A percentile compares a stretch with the other conserved stretches of the same genome.
These are phyloP conservation scores for Tetraodon nigroviridis DNA, from an alignment of 2,113 vertebrate species.

Conservation along the genomic window DNA sequence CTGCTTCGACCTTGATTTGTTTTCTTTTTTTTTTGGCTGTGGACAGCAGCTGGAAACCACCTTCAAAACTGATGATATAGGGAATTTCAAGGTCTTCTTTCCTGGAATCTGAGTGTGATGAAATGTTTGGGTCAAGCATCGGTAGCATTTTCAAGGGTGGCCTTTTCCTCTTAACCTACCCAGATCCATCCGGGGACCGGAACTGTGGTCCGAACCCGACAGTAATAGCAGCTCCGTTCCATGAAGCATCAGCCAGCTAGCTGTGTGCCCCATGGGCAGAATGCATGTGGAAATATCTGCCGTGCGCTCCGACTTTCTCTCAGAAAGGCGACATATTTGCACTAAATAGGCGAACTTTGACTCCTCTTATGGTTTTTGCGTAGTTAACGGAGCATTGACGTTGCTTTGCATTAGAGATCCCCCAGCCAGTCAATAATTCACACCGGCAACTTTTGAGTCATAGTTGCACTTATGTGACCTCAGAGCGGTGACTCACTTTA, in stretches of 20 bases:
- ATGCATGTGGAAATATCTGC: background rate
- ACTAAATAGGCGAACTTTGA: conserved; percentile 3
- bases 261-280: background rate
- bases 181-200: background rate
- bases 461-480: conserved; percentile 41
- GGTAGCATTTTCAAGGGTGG: background rate
- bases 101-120: background rate
- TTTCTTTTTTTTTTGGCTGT: conserved; percentile 23
- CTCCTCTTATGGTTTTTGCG: conserved; percentile 16
- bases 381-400: conserved; percentile 23
- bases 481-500: conserved; percentile 40
- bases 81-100: background rate
- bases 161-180: background rate
- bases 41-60: conserved; percentile 17
- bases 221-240: background rate
- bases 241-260: background rate
- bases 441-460: conserved; percentile 48
- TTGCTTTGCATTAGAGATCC: conserved; percentile 37
- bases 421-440: conserved; percentile 50
- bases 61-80: conserved; percentile 5
- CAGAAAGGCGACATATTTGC: background rate
- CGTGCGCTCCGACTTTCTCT: background rate
- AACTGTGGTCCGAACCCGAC: background rate
- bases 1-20: conserved; percentile 23
- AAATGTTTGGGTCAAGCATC: background rate